Evolutionary conservation across 2,113 vertebrate species (phyloP).

Genomic region (Nesoenas mayeri): DNA sequence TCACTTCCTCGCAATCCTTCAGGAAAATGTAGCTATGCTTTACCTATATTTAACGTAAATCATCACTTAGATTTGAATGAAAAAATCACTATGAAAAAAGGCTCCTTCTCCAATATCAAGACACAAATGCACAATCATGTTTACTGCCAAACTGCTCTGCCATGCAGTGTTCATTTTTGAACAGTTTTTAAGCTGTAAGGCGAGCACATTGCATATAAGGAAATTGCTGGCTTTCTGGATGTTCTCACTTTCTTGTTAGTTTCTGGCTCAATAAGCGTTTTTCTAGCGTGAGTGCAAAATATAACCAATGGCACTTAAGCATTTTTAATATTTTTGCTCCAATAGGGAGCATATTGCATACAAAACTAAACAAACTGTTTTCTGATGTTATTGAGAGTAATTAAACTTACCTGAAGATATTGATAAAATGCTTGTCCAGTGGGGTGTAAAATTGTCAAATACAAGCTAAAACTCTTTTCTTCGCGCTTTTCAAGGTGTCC

Average conservation of each 20-base stretch:
- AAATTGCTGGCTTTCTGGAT: slow-evolving; percentile 68
- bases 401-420: not conserved
- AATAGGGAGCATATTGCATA: not conserved
- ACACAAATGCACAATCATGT: slow-evolving; percentile 74
- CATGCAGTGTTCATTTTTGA: slow-evolving; percentile 71
- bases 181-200: slow-evolving; percentile 72
- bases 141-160: slow-evolving; percentile 66
- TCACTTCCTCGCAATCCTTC: slow-evolving; percentile 93
- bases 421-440: not conserved
- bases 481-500: not conserved
- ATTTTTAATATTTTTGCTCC: slow-evolving; percentile 71
- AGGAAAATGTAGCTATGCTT: slow-evolving; percentile 85
- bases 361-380: slow-evolving; percentile 47
- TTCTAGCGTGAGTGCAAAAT: slow-evolving; percentile 65
- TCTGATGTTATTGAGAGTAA: not conserved
- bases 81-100: slow-evolving; percentile 78
- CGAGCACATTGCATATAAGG: slow-evolving; percentile 58
- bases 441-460: not conserved
- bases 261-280: slow-evolving; percentile 76
- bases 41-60: slow-evolving; percentile 93
- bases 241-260: slow-evolving; percentile 70
- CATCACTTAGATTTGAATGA: slow-evolving; percentile 84
- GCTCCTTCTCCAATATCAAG: slow-evolving; percentile 67
- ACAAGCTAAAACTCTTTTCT: not conserved
- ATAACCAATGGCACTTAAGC: slow-evolving; percentile 63